A percentile compares a stretch with the other conserved stretches of the same genome.
These are phyloP conservation scores for Corydoras maculifer DNA, from an alignment of 2,113 vertebrate species.

Conservation along the genomic window DNA sequence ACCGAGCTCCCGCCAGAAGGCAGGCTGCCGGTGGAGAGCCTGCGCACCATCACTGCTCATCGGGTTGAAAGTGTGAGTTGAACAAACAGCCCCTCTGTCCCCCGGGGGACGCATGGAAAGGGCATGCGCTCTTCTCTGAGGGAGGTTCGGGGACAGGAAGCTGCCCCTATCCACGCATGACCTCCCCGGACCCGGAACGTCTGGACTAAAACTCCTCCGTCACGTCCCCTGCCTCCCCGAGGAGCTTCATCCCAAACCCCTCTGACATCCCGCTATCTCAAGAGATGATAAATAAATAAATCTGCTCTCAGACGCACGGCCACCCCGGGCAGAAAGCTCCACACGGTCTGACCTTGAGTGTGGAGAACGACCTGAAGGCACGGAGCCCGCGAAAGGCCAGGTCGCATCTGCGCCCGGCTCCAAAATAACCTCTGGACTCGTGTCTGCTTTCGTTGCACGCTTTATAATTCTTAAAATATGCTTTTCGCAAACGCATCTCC, in stretches of 20 bases:
- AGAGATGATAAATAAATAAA: conserved; percentile 32
- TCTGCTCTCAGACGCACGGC: conserved; percentile 10
- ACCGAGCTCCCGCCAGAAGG: conserved; percentile 11
- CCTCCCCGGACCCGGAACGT: conserved; percentile 23
- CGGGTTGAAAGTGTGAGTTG: conserved; percentile 33
- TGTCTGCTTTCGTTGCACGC: conserved; percentile 4
- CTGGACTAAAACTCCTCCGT: conserved; percentile 19
- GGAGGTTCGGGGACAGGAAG: conserved; percentile 32
- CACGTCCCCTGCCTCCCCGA: conserved; percentile 2
- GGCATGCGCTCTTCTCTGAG: conserved; percentile 2
- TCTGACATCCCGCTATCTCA: conserved; percentile 41
- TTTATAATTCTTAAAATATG: conserved; percentile 18
- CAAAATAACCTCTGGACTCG: conserved; percentile 17
- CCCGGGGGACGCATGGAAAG: conserved; percentile 16
- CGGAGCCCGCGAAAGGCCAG: conserved; percentile 10
- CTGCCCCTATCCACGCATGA: conserved; percentile 28
- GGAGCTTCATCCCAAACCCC: conserved; percentile 23
- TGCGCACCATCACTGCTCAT: conserved; percentile 32
- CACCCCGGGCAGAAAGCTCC: conserved; percentile 29
- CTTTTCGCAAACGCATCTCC: not conserved
- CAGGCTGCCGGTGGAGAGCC: conserved; percentile 13
- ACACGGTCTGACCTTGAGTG: conserved; percentile 35
- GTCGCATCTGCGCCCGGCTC: not conserved
- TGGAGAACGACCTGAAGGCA: conserved; percentile 28
- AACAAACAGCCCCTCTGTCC: conserved; percentile 22